Base-by-base conservation (phyloP, 2,113 vertebrate genomes). In the Aspidoscelis tigris region DNA sequence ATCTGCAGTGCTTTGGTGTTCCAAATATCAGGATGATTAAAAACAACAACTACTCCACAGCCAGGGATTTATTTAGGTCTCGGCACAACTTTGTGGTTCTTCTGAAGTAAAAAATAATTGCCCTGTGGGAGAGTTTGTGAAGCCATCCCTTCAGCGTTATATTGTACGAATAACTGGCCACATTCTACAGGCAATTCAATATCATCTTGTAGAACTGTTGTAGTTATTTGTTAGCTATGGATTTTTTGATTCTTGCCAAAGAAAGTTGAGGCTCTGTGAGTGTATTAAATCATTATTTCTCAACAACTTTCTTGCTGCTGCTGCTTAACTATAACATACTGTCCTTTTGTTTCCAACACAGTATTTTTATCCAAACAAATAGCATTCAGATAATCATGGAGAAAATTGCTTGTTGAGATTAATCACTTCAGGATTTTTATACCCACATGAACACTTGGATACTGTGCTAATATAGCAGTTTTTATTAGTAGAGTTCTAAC, bases 281-380 rank as follows among this genome's bases (percentile, higher is more conserved):
- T 80, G 76, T 71, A 6, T 86, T 83, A 91, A 87, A 84, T 81
- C 0, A n/a, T 88, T 89, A 81, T 86, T 87, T 84, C 2, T 14
- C n/a, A 78, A 78, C 80, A 71, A 5, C 14, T 84, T 80, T 83
- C n/a, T n/a, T 64, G 64, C 24, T 61, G 82, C 33, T 33, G 33
- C 44, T 91, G n/a, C 41, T 89, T 79, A 86, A 20, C 53, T 69
- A 7, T 50, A 33, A 86, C n/a, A 33, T 53, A 58, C 71, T 73
- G 1, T 5, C 78, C 11, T 33, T 66, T 86, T 85, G 77, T 85
- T 91, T 50, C 77, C 61, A 89, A 61, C 47, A 61, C 16, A 74
- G 53, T 39, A 2, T 72, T 86, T 82, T 75, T 69, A 88, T 41
- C 14, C 70, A 18, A 78, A 76, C 22, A 3, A 53, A 20, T 83